Base-by-base conservation (phyloP, 2,113 vertebrate species). In the Xyliphius kryptos region DNA sequence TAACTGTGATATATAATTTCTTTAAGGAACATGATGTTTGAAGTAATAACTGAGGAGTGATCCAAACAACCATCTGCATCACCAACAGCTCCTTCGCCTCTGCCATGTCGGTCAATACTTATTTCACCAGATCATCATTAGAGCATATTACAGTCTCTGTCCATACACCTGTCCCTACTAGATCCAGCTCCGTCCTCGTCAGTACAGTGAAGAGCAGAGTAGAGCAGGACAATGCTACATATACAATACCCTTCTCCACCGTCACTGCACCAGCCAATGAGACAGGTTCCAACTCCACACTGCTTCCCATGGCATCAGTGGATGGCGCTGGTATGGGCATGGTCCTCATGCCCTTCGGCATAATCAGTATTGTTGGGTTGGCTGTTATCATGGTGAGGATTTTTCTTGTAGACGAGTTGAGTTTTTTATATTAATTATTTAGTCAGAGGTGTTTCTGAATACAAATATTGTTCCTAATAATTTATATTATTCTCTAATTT, bases 291-390 rank as follows among this genome's bases (percentile, higher is more conserved):
- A 97, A 96, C 61, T 81, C 87, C 81, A 95, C 92, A 40, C 80
- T 87, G 49, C 82, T 90, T 48, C 87, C 91, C 8, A 85, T 90
- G 12, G 62, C 79, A 17, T 70, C 81, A 17, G 80, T 76, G 2
- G 77, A 86, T 17, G 75, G 86, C 2, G 71, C 90, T 0, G 67
- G 88, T 6, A 81, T 93, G 84, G 90, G 90, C 69, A 91, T 93
- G 67, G 83, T 95, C 83, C 88, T 98, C 5, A 79, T 98, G 7
- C 93, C 95, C 22, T 91, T 98, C 43, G 93, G 94, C 55, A 91
- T 98, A 81, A 88, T 97, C 83, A 95, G 91, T 11, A 84, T 97
- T 72, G 91, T 98, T 43, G 93, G 90, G 13, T 77, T 98, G 82
- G 90, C 90, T 17, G 86, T 98, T 75, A 91, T 89, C 3, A 80